Base-by-base conservation (phyloP, 2,888 invertebrate genomes). In the Lucinisca nassula region DNA sequence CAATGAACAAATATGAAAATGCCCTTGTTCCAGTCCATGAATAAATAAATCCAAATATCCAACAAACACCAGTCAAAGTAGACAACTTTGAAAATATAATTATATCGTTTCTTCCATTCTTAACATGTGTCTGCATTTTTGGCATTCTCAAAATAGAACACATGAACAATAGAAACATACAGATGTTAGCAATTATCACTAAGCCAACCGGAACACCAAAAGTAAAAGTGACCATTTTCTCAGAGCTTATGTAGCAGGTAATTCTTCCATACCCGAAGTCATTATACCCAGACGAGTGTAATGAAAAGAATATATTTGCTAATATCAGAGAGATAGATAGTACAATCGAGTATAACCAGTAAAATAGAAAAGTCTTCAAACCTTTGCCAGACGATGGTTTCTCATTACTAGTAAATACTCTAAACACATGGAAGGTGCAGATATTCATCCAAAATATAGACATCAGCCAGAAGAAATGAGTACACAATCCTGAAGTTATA, bases 401-500 rank as follows among this genome's bases (percentile, higher is more conserved):
- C 32, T 49, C 61, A 1, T 51, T 45, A 10, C 55, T 21, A 14
- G 77, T 27, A 55, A 90, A 75, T 1, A 81, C 75, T 12, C 79
- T 40, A 21, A 55, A 84, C 75, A 85, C 76, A 55, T 89, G 87
- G 45, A 80, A 78, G 0, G 87, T 82, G 32, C 89, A 89, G 10
- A 83, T 61, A 24, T 90, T 87, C 90, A 87, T 90, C 90, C 90
- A 90, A 58, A 87, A 83, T 45, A 87, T 24, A 8, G 83, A 35
- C 30, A 73, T 55, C 4, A 90, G 51, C 87, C 85, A 90, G 27
- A 72, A 83, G 37, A 84, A 90, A 78, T 90, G 90, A 14, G 85
- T 80, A 3, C 61, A 24, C 10, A 85, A 27, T 58, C 87, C 90
- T 14, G 87, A 10, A 1, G 40, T n/a, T 55, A 77, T 75, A 32